phyloP scores from a whole-genome alignment of 2,888 invertebrate genomes.

The Luperina testacea region DNA sequence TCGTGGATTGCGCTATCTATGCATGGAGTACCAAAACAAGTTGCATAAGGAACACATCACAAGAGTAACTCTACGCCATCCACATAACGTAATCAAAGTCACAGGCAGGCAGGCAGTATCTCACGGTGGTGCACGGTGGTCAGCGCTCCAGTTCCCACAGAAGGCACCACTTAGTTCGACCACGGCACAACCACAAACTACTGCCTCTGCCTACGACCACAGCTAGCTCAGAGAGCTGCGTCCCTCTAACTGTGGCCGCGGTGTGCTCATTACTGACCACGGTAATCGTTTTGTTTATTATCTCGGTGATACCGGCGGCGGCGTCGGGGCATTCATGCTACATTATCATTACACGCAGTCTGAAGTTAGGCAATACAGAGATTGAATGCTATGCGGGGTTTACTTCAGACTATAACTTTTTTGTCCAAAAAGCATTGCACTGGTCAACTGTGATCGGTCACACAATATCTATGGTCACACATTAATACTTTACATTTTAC shows the following conservation, averaged over 20 bases:
- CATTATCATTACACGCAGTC: background rate
- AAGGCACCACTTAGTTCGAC: constrained; percentile 1
- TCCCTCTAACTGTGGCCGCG: constrained; percentile 1
- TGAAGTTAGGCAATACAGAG: background rate
- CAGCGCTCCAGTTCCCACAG: constrained; percentile 50
- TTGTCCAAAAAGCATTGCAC: background rate
- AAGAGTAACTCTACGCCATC: background rate
- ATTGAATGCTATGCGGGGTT: background rate
- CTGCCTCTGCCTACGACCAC: constrained; percentile 12
- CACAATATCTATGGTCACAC: too few relatives aligned
- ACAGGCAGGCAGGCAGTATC: constrained; percentile 10
- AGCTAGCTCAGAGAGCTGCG: background rate
- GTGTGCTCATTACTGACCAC: background rate
- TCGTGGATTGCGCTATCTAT: too few relatives aligned
- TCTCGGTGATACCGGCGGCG: background rate
- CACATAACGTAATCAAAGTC: constrained; percentile 1
- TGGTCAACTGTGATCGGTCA: background rate
- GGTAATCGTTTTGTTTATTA: constrained; percentile 7
- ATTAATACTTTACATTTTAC: background rate
- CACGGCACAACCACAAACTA: constrained; percentile 30
- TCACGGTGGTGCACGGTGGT: constrained; percentile 17
- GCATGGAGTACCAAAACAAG: background rate
- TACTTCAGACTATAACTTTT: background rate
- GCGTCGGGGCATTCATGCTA: background rate
- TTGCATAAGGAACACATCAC: background rate